These are phyloP conservation scores for Lissonota sp. DNA, from an alignment of 2,888 invertebrate species.

Conservation along the genomic window DNA sequence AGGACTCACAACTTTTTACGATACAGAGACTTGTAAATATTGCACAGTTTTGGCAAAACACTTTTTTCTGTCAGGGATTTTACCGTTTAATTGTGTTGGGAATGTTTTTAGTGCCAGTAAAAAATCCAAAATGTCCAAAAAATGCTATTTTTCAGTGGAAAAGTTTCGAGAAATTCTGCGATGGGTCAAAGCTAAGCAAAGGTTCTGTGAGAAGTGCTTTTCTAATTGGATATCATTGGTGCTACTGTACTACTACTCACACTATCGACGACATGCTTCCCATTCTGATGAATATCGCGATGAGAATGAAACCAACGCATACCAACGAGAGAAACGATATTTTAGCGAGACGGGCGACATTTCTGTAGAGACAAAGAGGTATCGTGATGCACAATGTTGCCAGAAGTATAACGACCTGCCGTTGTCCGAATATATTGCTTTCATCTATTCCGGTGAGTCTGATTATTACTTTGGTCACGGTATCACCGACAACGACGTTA, in stretches of 20 bases:
- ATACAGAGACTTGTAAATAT: too few species aligned
- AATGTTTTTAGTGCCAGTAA: too few species aligned
- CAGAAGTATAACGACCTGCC: slow-evolving; percentile 89
- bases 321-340: slow-evolving; percentile 89
- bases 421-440: slow-evolving; percentile 86
- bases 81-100: too few species aligned
- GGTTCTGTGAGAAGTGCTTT: too few species aligned
- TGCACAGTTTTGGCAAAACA: too few species aligned
- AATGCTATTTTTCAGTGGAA: too few species aligned
- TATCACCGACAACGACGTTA: slow-evolving; percentile 94
- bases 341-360: slow-evolving; percentile 89
- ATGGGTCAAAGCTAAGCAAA: too few species aligned
- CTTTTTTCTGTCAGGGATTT: too few species aligned
- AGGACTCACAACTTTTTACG: too few species aligned
- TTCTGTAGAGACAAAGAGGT: slow-evolving; percentile 91
- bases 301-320: slow-evolving; percentile 90
- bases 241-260: slow-evolving; percentile 85
- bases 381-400: slow-evolving; percentile 90
- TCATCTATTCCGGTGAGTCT: slow-evolving; percentile 87
- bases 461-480: slow-evolving; percentile 92
- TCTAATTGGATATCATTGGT: too few species aligned
- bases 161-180: too few species aligned
- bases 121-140: too few species aligned
- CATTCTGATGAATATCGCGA: slow-evolving; percentile 87
- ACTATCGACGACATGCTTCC: slow-evolving; percentile 86